A percentile compares a stretch with the other conserved stretches of the same genome.
phyloP scores from a whole-genome alignment of 2,113 vertebrate genomes.

The Solea senegalensis region DNA sequence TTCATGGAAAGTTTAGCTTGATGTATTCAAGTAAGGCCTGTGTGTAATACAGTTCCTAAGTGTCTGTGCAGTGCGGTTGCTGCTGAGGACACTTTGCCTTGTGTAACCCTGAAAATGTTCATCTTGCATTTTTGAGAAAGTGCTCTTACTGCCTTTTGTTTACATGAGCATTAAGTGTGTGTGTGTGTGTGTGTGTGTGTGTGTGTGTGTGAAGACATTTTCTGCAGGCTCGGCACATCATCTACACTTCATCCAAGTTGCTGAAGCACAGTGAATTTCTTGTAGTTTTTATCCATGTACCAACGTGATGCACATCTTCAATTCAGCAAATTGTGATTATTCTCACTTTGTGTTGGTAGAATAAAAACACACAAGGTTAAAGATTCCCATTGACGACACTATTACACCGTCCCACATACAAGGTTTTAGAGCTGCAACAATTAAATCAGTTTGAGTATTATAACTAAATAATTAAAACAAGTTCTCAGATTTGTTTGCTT shows the following conservation, averaged over 20 bases:
- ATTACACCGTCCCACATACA: too few relatives aligned
- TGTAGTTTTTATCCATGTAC: neutral
- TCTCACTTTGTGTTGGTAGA: neutral
- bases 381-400: neutral
- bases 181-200: neutral
- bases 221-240: constrained; percentile 21
- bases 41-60: neutral
- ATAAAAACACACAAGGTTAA: neutral
- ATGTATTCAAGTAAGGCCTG: too few relatives aligned
- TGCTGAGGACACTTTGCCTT: neutral
- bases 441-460: too few relatives aligned
- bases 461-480: neutral
- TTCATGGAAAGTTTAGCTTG: too few relatives aligned
- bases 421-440: too few relatives aligned
- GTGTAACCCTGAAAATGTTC: constrained; percentile 11
- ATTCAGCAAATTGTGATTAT: constrained; percentile 21
- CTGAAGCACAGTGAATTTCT: constrained; percentile 14
- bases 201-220: constrained; percentile 1
- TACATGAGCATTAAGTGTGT: constrained; percentile 1
- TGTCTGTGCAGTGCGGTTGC: neutral
- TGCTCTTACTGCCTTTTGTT: constrained; percentile 15
- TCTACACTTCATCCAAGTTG: constrained; percentile 30
- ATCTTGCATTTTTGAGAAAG: neutral
- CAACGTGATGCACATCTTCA: neutral
- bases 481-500: neutral